Base-by-base conservation (phyloP, 2,888 invertebrate species). In the Peribatodes rhomboidaria region DNA sequence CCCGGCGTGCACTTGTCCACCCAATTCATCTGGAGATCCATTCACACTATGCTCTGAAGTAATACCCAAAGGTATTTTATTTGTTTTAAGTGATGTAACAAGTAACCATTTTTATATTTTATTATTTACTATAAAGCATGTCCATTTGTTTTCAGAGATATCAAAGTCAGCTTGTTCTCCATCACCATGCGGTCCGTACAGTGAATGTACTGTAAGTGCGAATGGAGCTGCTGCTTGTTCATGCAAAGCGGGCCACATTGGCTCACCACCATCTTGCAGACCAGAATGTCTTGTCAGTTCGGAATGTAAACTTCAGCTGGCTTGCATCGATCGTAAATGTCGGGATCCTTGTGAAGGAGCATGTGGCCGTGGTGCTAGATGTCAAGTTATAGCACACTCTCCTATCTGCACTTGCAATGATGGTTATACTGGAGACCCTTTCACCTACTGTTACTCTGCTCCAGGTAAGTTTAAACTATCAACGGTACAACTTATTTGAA, bases 151-250 rank as follows among this genome's bases (percentile, higher is more conserved):
- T 72, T 69, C 67, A 78, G 74, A 76, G 73, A 74, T 76, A 53
- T 69, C 72, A 10, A 79, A 78, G 60, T 80, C 82, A 50, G 92
- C 94, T 11, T 98, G 98, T 81, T 91, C 95, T 46, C 97, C 97
- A 52, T 96, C 96, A 53, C 97, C 97, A 0, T 98, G 98, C 80
- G 97, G 97, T 6, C 94, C 96, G 10, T 96, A 96, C 79, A 95
- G 97, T 44, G 90, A 95, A 74, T 96, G 96, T 78, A 84, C 88
- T 66, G 89, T 93, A 13, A 92, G 88, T 65, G 65, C 83, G 7
- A 89, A 86, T 49, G 93, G 94, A 53, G 94, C 95, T 67, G 96
- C 95, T 20, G 91, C 95, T 60, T 97, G 97, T 80, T 94, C 95
- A 7, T 97, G 97, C 81, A 92, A 95, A 42, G 89, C 95, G 1